Conservation (phyloP, 2,888 invertebrate genomes). For the Phasia obesa region DNA sequence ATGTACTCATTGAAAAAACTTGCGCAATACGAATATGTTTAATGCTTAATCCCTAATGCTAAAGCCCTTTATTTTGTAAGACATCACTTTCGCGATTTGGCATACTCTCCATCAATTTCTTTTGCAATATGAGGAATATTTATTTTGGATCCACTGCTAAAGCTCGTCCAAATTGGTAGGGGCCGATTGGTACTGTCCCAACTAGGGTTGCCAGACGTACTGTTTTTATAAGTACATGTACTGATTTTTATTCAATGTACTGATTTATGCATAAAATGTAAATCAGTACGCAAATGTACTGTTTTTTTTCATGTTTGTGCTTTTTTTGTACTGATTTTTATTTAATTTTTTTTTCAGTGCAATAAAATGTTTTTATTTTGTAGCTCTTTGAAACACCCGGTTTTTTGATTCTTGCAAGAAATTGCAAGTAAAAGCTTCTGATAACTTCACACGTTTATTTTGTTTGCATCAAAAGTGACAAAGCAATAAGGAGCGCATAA, state of each 20-base stretch:
- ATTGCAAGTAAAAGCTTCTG: not conserved
- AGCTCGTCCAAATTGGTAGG: too few relatives aligned
- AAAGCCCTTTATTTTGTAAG: too few relatives aligned
- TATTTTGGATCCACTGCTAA: too few relatives aligned
- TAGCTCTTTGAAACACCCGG: constrained; percentile 6
- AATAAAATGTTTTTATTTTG: not conserved
- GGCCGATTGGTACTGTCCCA: too few relatives aligned
- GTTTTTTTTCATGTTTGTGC: not conserved
- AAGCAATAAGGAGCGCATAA: not conserved
- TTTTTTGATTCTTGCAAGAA: not conserved
- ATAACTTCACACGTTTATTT: too few relatives aligned
- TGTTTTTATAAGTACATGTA: constrained; percentile 7
- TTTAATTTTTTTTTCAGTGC: not conserved
- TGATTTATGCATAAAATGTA: not conserved
- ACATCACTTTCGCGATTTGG: too few relatives aligned
- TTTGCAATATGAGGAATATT: too few relatives aligned
- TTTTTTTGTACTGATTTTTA: not conserved
- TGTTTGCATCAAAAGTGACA: too few relatives aligned
- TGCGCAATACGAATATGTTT: too few relatives aligned
- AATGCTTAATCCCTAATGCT: too few relatives aligned
- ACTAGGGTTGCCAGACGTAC: not conserved
- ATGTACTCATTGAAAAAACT: too few relatives aligned
- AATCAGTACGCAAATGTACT: constrained; percentile 14
- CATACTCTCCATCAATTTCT: too few relatives aligned
- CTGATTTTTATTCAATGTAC: not conserved